These are phyloP conservation scores for Enteromius unitaeniatus DNA, from an alignment of 2,797 vertebrate species.

Conservation along the genomic window DNA sequence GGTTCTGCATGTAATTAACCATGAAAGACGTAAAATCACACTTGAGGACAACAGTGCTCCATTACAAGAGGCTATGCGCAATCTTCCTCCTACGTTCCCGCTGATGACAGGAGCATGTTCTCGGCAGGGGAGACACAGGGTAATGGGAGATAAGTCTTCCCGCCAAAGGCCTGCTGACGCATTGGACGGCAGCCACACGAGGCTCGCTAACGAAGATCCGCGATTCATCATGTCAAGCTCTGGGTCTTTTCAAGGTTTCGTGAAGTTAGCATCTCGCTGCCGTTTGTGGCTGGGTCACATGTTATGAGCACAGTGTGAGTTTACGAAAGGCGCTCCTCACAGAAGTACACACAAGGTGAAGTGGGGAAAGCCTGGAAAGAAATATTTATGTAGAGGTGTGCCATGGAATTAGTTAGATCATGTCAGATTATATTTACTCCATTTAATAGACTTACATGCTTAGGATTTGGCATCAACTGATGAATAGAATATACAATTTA, in stretches of 20 bases:
- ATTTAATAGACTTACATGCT: not conserved
- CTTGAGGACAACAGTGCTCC: not conserved
- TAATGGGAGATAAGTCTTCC: conserved; percentile 48
- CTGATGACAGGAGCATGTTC: conserved; percentile 35
- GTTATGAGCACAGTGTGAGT: not conserved
- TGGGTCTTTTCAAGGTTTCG: conserved; percentile 22
- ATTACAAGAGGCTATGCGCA: conserved; percentile 11
- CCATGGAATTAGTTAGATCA: not conserved
- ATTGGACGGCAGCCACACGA: conserved; percentile 28
- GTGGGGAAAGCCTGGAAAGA: not conserved
- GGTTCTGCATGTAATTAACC: not conserved
- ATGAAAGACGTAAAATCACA: not conserved
- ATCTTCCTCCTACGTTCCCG: conserved; percentile 37
- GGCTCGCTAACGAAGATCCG: conserved; percentile 8
- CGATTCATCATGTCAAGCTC: conserved; percentile 18
- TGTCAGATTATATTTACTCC: not conserved
- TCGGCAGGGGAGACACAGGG: conserved; percentile 44
- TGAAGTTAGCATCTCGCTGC: conserved; percentile 10
- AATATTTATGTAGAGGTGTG: not conserved
- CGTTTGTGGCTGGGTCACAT: conserved; percentile 1
- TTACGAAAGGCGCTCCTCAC: not conserved
- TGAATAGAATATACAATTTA: not conserved
- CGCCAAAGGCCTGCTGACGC: conserved; percentile 36
- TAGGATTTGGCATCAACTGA: not conserved
- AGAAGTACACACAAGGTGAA: not conserved